Evolutionary conservation across 2,113 vertebrate species (phyloP).

Genomic region (Narcine bancroftii): DNA sequence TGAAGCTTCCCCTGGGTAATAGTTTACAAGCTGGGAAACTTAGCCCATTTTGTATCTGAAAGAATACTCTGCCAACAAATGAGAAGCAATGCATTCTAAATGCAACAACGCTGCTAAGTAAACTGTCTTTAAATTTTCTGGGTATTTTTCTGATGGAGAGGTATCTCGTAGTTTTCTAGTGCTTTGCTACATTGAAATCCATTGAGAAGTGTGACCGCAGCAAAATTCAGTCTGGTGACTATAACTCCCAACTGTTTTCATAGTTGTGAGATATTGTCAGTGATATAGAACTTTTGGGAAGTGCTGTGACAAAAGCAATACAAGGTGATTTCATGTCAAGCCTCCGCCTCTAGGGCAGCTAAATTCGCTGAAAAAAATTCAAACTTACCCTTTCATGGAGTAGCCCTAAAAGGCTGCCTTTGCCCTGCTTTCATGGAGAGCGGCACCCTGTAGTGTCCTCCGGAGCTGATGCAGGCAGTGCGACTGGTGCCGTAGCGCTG

Average conservation of each 20-base stretch:
- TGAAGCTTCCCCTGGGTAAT: background rate
- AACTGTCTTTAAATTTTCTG: background rate
- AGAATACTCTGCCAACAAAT: background rate
- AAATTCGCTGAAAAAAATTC: no score
- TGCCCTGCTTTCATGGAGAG: no score
- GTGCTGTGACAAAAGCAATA: background rate
- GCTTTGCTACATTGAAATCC: background rate
- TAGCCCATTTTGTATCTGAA: background rate
- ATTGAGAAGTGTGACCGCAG: background rate
- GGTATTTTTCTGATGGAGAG: no score
- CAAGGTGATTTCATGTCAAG: no score
- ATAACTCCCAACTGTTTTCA: background rate
- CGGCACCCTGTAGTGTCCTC: no score
- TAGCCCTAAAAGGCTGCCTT: no score
- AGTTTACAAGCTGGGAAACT: background rate
- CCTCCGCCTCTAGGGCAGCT: no score
- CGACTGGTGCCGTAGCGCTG: no score
- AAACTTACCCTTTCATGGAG: no score
- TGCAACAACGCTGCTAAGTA: background rate
- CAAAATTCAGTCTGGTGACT: background rate
- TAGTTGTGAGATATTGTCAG: background rate
- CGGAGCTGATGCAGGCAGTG: no score
- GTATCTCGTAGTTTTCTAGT: background rate
- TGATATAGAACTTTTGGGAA: background rate
- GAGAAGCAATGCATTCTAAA: background rate